phyloP scores from a whole-genome alignment of 1,140 invertebrate species.

The Drosophila cardini region DNA sequence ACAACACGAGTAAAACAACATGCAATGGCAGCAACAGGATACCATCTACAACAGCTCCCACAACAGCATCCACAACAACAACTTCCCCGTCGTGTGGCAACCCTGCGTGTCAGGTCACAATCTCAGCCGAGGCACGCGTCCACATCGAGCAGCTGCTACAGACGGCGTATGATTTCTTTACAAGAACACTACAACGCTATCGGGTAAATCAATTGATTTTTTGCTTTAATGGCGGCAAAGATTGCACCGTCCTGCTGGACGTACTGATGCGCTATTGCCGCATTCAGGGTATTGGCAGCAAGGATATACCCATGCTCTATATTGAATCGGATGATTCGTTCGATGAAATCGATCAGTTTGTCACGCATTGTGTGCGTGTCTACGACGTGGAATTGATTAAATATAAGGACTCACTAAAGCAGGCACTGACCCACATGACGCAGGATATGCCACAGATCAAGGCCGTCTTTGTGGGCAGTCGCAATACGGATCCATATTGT shows the following conservation, averaged over 20 bases:
- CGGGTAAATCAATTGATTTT: constrained; percentile 91
- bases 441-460: constrained; percentile 89
- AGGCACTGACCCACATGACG: constrained; percentile 88
- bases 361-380: constrained; percentile 88
- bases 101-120: background rate
- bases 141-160: constrained; percentile 38
- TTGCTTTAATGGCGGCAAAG: constrained; percentile 98
- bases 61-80: background rate
- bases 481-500: constrained; percentile 93
- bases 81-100: background rate
- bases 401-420: constrained; percentile 90
- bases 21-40: constrained; percentile 9
- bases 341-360: constrained; percentile 94
- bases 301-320: constrained; percentile 89
- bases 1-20: background rate
- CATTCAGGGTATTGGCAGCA: constrained; percentile 48
- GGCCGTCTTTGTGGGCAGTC: constrained; percentile 94
- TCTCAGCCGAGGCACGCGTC: background rate
- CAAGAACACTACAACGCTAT: constrained; percentile 86
- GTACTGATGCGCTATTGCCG: constrained; percentile 85
- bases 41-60: background rate
- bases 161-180: constrained; percentile 66
- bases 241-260: constrained; percentile 96
- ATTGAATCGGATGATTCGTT: constrained; percentile 92
- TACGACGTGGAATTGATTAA: constrained; percentile 91